These are phyloP conservation scores for Nomada flava DNA, from an alignment of 2,888 invertebrate genomes.

Conservation along the genomic window DNA sequence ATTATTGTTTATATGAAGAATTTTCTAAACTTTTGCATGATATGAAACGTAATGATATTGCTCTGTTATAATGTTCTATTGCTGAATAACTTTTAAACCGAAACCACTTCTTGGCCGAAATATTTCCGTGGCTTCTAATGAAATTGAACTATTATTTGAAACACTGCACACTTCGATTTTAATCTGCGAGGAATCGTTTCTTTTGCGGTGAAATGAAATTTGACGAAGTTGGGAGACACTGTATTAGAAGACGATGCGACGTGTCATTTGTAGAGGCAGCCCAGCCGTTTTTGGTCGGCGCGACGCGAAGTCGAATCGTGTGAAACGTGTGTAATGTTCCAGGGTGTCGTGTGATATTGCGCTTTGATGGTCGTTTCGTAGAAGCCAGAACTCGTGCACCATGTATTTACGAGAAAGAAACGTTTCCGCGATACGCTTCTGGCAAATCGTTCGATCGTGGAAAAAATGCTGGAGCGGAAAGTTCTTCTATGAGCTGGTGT, in stretches of 20 bases:
- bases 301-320: conserved; percentile 37
- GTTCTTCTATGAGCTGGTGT: conserved; percentile 1
- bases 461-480: conserved; percentile 29
- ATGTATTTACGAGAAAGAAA: conserved; percentile 38
- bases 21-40: no score
- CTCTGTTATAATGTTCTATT: no score
- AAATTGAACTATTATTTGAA: no score
- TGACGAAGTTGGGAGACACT: conserved; percentile 46
- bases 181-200: no score
- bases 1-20: no score
- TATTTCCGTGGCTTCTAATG: no score
- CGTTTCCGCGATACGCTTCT: conserved; percentile 49
- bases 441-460: conserved; percentile 40
- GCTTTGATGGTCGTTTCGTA: conserved; percentile 41
- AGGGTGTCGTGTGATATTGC: conserved; percentile 35
- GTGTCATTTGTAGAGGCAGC: conserved; percentile 27
- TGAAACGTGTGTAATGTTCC: conserved; percentile 48
- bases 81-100: no score
- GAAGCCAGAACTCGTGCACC: conserved; percentile 18
- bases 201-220: no score
- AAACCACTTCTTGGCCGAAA: no score
- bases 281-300: conserved; percentile 43
- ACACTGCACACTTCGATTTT: no score
- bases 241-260: conserved; percentile 16
- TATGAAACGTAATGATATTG: no score